A percentile compares a stretch with the other conserved stretches of the same genome.
Evolutionary conservation across 1,140 invertebrate genomes (phyloP).

Genomic region (Euschistus heros): DNA sequence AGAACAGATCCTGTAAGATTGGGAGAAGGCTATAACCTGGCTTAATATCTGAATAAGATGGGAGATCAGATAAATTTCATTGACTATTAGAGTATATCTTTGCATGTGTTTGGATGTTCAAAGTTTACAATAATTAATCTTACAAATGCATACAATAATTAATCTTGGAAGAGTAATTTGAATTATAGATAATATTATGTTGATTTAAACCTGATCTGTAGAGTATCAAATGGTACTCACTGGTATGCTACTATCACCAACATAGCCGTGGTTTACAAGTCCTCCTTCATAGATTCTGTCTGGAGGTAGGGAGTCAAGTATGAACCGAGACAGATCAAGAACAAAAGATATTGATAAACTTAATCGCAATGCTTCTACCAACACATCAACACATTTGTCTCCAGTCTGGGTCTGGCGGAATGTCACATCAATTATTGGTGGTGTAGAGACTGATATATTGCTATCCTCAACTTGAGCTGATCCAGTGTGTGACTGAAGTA

Average conservation of each 20-base stretch:
- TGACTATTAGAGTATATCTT: too few relatives aligned
- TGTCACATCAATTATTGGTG: slow-evolving; percentile 53
- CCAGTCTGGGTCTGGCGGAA: slow-evolving; percentile 51
- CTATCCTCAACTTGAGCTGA: slow-evolving; percentile 37
- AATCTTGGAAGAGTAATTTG: too few relatives aligned
- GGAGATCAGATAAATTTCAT: too few relatives aligned
- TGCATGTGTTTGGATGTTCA: too few relatives aligned
- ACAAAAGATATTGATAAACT: slow-evolving; percentile 63
- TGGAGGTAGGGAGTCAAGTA: slow-evolving; percentile 53
- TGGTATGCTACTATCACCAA: slow-evolving; percentile 39
- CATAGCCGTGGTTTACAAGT: slow-evolving; percentile 55
- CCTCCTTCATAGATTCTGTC: slow-evolving; percentile 45
- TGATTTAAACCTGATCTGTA: too few relatives aligned
- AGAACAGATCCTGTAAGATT: too few relatives aligned
- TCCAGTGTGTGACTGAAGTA: slow-evolving; percentile 56
- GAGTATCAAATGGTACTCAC: slow-evolving; percentile 20
- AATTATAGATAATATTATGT: too few relatives aligned
- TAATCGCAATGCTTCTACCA: slow-evolving; percentile 59
- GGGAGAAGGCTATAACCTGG: too few relatives aligned
- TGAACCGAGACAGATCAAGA: slow-evolving; percentile 51
- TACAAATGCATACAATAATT: too few relatives aligned
- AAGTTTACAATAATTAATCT: too few relatives aligned
- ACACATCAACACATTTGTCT: slow-evolving; percentile 51
- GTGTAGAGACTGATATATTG: slow-evolving; percentile 50
- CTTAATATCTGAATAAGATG: too few relatives aligned